These are phyloP conservation scores for Yoshiicerus persimilis DNA, from an alignment of 1,140 invertebrate genomes.

Conservation along the genomic window DNA sequence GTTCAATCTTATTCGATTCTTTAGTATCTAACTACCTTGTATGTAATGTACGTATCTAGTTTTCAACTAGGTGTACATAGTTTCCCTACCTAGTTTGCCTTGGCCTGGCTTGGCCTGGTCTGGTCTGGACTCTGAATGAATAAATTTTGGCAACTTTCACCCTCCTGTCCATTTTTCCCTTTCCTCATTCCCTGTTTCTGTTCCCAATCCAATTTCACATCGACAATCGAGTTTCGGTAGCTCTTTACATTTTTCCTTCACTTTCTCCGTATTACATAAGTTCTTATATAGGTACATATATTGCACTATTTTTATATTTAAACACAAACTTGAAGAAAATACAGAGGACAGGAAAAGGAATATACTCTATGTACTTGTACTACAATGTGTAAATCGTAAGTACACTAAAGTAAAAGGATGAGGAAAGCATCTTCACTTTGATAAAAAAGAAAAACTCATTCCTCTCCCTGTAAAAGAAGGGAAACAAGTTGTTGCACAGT, in stretches of 20 bases:
- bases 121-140: neutral
- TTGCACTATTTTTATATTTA: neutral
- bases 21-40: neutral
- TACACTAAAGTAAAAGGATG: neutral
- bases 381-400: neutral
- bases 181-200: slow-evolving; percentile 4
- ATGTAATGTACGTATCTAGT: neutral
- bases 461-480: neutral
- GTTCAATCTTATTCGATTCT: slow-evolving; percentile 10
- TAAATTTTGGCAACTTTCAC: slow-evolving; percentile 21
- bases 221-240: slow-evolving; percentile 26
- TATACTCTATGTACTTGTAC: neutral
- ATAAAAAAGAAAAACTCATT: neutral
- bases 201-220: slow-evolving; percentile 24
- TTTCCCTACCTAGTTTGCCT: neutral
- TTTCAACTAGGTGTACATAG: neutral
- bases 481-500: slow-evolving; percentile 19
- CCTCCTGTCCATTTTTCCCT: slow-evolving; percentile 15
- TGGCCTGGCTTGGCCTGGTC: neutral
- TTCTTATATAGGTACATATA: neutral
- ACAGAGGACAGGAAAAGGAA: neutral
- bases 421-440: neutral
- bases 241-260: neutral
- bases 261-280: neutral
- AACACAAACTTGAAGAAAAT: neutral